Evolutionary conservation across 64 coral and sea anemone genomes (phyloP), one percentile per base, ranked within the genome.

Genomic region (Platygyra sinensis): DNA sequence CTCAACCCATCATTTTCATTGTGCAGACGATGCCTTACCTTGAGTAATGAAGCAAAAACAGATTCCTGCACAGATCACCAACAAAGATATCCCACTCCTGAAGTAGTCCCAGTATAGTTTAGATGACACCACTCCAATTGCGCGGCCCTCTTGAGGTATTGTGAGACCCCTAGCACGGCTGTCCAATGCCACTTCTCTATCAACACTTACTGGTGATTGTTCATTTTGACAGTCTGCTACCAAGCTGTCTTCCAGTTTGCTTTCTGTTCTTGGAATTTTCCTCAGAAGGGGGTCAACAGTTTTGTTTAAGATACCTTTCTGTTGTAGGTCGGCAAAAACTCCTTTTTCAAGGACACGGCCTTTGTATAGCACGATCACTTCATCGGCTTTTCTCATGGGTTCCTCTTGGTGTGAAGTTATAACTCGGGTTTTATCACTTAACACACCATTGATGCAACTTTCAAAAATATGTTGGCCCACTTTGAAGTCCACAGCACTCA

Each of bases 61-160:
- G 12, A 86, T 16, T 49, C 39, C 24, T 30, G 65, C 38, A 30
- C 69, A 22, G 13, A 86, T 30, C 79, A n/a, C 13, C 13, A 32
- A 22, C 17, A 32, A 7, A 57, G 31, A 65, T 20, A 73, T 2
- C 51, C 64, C 83, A n/a, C n/a, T n/a, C n/a, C 33, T 86, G 1
- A 86, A 73, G 36, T 86, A 86, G 13, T 72, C 51, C 42, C 83
- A 86, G 83, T 86, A 86, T 20, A 73, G 39, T 28, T 25, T 39
- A 30, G 51, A 72, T 52, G 83, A 86, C 20, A 86, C 65, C 9
- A 18, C 65, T 46, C 83, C 83, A 25, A 50, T 54, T 25, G 17
- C 27, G 20, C 83, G 63, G 61, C 72, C 83, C 42, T 86, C 83
- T 16, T 51, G 33, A 4, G 24, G 36, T 30, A 86, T 50, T 17